These are phyloP conservation scores for Sylvilagus floridanus DNA, from an alignment of 2,797 vertebrate genomes.

Conservation along the genomic window DNA sequence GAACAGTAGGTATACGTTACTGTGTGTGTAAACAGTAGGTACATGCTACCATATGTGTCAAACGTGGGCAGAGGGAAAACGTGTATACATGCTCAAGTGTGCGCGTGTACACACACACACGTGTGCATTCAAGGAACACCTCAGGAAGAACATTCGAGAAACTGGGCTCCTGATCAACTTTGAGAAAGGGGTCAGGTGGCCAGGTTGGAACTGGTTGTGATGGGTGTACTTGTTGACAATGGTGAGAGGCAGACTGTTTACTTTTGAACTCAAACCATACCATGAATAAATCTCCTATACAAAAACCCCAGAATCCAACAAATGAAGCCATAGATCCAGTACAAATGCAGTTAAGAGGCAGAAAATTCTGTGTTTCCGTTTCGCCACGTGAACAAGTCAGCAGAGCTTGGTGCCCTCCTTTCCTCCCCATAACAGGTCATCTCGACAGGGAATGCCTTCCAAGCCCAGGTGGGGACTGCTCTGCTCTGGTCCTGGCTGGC, in stretches of 20 bases:
- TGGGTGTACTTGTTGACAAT: neutral
- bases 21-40: neutral
- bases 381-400: neutral
- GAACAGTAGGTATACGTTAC: no score
- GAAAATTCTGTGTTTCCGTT: neutral
- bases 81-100: neutral
- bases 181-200: neutral
- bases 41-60: no score
- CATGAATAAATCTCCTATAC: neutral
- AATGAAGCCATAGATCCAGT: neutral
- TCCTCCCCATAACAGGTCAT: neutral
- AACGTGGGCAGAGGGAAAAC: neutral
- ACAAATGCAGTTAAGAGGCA: neutral
- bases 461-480: rapidly evolving
- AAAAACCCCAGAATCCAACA: neutral
- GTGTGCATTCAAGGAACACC: neutral
- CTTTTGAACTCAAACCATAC: neutral
- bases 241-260: neutral
- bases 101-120: no score
- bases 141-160: neutral
- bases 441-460: neutral
- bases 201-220: neutral
- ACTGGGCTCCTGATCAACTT: neutral
- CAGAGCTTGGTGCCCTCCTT: neutral
- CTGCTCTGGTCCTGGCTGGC: rapidly evolving